Conservation (phyloP, 2,113 vertebrate genomes). For the Miniopterus natalensis region DNA sequence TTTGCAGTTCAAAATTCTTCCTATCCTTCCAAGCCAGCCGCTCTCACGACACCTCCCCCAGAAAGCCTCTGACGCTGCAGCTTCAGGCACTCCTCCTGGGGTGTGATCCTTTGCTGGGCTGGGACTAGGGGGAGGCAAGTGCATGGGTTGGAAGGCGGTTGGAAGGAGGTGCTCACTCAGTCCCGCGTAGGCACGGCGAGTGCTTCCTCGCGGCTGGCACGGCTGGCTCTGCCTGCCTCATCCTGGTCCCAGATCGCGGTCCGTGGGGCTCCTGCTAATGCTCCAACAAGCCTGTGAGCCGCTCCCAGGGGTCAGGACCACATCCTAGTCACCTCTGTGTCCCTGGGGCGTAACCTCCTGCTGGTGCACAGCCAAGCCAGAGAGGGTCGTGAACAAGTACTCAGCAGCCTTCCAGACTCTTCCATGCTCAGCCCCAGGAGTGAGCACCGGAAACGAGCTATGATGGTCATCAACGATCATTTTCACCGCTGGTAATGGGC, state of each 20-base stretch:
- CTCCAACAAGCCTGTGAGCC: not conserved
- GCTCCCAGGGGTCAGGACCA: not conserved
- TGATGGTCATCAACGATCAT: fast-evolving
- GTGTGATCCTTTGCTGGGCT: not conserved
- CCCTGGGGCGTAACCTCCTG: not conserved
- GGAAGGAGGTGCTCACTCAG: not conserved
- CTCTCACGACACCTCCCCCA: not conserved
- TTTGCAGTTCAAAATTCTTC: not conserved
- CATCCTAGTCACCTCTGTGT: not conserved
- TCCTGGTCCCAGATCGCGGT: too few relatives aligned
- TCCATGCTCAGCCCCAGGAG: not conserved
- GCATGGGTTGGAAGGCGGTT: not conserved
- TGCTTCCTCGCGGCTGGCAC: not conserved
- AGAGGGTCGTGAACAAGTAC: fast-evolving
- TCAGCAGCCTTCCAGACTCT: not conserved
- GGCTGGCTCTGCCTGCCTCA: not conserved
- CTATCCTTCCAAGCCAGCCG: not conserved
- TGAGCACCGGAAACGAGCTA: fast-evolving
- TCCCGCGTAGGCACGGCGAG: fast-evolving
- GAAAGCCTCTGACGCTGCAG: not conserved
- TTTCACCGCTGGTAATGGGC: not conserved
- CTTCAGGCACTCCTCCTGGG: not conserved
- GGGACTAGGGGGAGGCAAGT: not conserved
- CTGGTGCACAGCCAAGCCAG: not conserved
- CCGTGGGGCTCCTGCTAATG: not conserved